Conservation (phyloP, 2,888 invertebrate species). For the Diaprepes abbreviatus region DNA sequence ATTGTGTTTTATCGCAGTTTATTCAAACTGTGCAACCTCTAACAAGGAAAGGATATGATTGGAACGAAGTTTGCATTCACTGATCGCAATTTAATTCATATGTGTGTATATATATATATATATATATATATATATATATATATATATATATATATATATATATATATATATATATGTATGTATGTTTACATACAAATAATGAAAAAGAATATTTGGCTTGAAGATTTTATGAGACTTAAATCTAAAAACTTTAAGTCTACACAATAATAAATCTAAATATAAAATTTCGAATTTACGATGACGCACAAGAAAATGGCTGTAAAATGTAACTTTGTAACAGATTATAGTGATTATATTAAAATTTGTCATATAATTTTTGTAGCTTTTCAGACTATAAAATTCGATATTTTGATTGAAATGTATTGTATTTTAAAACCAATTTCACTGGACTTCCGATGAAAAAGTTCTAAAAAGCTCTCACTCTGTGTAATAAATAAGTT, state of each 20-base stretch:
- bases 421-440: slow-evolving; percentile 18
- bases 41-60: no score
- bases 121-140: background rate
- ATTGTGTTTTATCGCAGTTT: no score
- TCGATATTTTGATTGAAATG: slow-evolving; percentile 17
- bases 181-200: background rate
- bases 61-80: no score
- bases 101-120: background rate
- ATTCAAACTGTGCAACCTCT: no score
- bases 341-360: slow-evolving; percentile 24
- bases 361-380: slow-evolving; percentile 26
- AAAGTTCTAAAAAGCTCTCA: slow-evolving; percentile 18
- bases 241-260: slow-evolving; percentile 16
- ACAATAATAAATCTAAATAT: slow-evolving; percentile 39
- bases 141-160: background rate
- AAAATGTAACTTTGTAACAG: slow-evolving; percentile 36
- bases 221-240: slow-evolving; percentile 22
- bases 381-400: slow-evolving; percentile 16
- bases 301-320: slow-evolving; percentile 3
- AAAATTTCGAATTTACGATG: slow-evolving; percentile 29
- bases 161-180: background rate
- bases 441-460: slow-evolving; percentile 6
- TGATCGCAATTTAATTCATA: no score
- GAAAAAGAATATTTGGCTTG: background rate
- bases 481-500: slow-evolving; percentile 13